phyloP scores from a whole-genome alignment of 1,140 invertebrate genomes.

The Formica selysi region DNA sequence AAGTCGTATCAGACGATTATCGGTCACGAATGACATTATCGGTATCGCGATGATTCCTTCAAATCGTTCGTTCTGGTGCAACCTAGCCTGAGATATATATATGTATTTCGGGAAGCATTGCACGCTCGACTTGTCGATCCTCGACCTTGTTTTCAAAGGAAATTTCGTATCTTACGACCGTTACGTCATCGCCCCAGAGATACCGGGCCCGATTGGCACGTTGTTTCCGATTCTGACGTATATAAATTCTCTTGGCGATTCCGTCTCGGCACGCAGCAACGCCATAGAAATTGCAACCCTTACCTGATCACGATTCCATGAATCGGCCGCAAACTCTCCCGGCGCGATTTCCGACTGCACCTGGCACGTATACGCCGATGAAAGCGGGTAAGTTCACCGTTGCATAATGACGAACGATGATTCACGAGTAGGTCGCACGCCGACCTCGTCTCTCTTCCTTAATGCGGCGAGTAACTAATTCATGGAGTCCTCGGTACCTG shows the following conservation, averaged over 20 bases:
- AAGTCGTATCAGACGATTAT: not conserved
- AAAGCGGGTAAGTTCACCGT: conserved; percentile 55
- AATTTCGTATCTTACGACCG: conserved; percentile 31
- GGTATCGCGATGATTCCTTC: not conserved
- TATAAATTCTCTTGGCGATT: conserved; percentile 26
- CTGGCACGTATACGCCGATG: not conserved
- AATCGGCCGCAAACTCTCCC: conserved; percentile 6
- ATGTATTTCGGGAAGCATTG: conserved; percentile 10
- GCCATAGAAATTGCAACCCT: conserved; percentile 7
- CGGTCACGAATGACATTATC: not conserved
- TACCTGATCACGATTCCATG: conserved; percentile 55
- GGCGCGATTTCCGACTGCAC: conserved; percentile 26
- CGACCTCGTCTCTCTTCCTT: conserved; percentile 46
- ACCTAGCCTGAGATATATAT: not conserved
- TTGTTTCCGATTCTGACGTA: conserved; percentile 64
- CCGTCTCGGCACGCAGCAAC: conserved; percentile 4
- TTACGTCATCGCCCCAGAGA: conserved; percentile 51
- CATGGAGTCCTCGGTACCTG: conserved; percentile 32
- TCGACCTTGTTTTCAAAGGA: not conserved
- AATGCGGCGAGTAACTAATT: conserved; percentile 37
- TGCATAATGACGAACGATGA: conserved; percentile 57
- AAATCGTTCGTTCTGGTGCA: not conserved
- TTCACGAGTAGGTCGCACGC: conserved; percentile 55
- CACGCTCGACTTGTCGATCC: conserved; percentile 22
- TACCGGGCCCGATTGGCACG: conserved; percentile 57